These are phyloP conservation scores for Peribatodes rhomboidaria DNA, from an alignment of 2,888 invertebrate species.

Conservation along the genomic window DNA sequence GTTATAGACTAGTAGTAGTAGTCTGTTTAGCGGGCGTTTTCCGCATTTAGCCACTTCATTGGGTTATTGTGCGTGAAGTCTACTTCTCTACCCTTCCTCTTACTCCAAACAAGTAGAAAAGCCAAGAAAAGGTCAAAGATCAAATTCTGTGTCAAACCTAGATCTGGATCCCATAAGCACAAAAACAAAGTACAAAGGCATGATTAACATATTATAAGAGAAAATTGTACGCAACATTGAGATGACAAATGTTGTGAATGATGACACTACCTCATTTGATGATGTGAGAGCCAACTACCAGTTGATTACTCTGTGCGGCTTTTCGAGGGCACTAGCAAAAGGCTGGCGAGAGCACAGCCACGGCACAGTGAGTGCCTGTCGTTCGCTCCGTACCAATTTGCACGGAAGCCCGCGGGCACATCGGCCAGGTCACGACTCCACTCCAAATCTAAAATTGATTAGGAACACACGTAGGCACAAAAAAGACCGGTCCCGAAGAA, in stretches of 20 bases:
- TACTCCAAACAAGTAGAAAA: too few relatives aligned
- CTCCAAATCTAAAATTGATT: constrained; percentile 82
- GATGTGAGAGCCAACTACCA: constrained; percentile 6
- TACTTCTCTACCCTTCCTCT: too few relatives aligned
- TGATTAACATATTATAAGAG: background rate
- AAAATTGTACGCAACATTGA: background rate
- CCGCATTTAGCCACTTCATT: too few relatives aligned
- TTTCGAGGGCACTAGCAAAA: constrained; percentile 33
- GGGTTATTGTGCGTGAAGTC: too few relatives aligned
- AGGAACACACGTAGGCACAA: constrained; percentile 60
- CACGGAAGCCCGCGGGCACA: constrained; percentile 70
- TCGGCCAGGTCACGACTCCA: constrained; percentile 76
- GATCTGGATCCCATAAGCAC: too few relatives aligned
- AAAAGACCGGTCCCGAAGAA: constrained; percentile 61
- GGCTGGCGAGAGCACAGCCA: constrained; percentile 26
- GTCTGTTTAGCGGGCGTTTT: too few relatives aligned
- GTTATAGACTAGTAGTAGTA: too few relatives aligned
- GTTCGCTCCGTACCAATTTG: constrained; percentile 50
- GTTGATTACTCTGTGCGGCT: constrained; percentile 14
- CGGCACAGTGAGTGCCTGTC: constrained; percentile 33
- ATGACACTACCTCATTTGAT: background rate
- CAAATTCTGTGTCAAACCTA: too few relatives aligned
- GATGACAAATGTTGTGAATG: background rate
- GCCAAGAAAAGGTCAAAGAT: too few relatives aligned
- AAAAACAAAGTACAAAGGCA: too few relatives aligned